A percentile compares a stretch with the other conserved stretches of the same genome.
phyloP scores from a whole-genome alignment of 2,113 vertebrate species.

The Amphiprion percula region DNA sequence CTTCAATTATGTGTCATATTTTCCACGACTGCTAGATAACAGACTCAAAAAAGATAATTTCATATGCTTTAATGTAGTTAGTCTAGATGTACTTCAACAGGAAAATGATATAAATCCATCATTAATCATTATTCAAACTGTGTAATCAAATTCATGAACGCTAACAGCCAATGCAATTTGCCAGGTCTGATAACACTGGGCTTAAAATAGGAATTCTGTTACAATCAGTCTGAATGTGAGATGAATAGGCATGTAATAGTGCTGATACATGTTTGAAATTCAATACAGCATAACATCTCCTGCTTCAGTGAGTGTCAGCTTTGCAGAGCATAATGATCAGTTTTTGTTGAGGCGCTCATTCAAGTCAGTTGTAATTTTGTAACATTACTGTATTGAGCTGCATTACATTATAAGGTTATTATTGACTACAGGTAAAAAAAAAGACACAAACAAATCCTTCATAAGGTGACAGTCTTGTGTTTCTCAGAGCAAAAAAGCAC shows the following conservation, averaged over 20 bases:
- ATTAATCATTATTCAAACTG: too few relatives aligned
- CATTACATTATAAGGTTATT: not conserved
- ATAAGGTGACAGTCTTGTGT: not conserved
- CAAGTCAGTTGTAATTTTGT: not conserved
- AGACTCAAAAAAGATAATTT: too few relatives aligned
- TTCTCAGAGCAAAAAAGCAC: not conserved
- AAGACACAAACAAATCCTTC: not conserved
- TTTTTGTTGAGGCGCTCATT: not conserved
- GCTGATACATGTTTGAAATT: not conserved
- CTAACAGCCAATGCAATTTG: too few relatives aligned
- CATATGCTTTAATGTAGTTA: too few relatives aligned
- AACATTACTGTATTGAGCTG: not conserved
- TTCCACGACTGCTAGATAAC: too few relatives aligned
- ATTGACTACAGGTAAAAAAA: not conserved
- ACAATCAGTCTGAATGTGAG: not conserved
- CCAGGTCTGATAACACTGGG: too few relatives aligned
- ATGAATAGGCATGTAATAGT: not conserved
- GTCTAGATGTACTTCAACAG: too few relatives aligned
- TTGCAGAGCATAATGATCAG: not conserved
- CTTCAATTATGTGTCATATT: too few relatives aligned
- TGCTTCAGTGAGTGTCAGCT: not conserved
- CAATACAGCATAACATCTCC: not conserved
- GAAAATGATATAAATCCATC: too few relatives aligned
- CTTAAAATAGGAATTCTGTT: too few relatives aligned
- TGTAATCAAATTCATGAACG: too few relatives aligned